Evolutionary conservation across 2,888 invertebrate species (phyloP).

Genomic region (Glaucopsyche alexis): DNA sequence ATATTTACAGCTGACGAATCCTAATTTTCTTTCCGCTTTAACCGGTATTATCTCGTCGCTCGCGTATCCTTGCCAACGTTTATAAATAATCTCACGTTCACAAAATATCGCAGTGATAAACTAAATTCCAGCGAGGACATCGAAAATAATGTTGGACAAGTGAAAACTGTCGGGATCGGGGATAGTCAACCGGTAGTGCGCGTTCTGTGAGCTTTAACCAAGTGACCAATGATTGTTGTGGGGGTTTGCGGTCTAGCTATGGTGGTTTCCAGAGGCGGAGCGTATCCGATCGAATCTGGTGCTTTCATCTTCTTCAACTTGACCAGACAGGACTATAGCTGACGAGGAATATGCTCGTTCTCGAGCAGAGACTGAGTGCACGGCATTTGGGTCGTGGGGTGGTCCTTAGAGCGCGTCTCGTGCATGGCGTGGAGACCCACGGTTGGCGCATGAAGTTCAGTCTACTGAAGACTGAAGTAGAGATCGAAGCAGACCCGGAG

Average conservation of each 20-base stretch:
- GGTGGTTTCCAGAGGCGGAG: constrained; percentile 62
- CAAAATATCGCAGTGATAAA: constrained; percentile 30
- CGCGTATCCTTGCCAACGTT: constrained; percentile 30
- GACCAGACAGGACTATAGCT: constrained; percentile 75
- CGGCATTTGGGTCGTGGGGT: constrained; percentile 65
- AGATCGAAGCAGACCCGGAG: constrained; percentile 67
- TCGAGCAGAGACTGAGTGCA: constrained; percentile 74
- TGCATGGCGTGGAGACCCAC: constrained; percentile 67
- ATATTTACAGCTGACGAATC: constrained; percentile 50
- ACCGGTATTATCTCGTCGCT: constrained; percentile 50
- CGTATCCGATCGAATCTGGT: constrained; percentile 62
- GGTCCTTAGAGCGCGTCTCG: constrained; percentile 60
- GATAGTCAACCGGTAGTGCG: constrained; percentile 34
- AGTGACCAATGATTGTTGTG: constrained; percentile 70
- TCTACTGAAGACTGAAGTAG: constrained; percentile 67
- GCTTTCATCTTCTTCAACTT: constrained; percentile 73
- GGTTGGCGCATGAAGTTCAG: constrained; percentile 75
- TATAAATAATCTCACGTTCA: constrained; percentile 30
- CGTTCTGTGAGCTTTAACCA: constrained; percentile 44
- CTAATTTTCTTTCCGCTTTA: constrained; percentile 43
- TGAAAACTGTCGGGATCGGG: constrained; percentile 44
- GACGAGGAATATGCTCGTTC: constrained; percentile 75
- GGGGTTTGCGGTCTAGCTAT: constrained; percentile 64
- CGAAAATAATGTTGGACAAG: constrained; percentile 74
- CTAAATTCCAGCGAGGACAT: constrained; percentile 29